Evolutionary conservation across 2,113 vertebrate genomes (phyloP), one percentile per base, ranked within the genome.

Genomic region (Catharus bicknelli): DNA sequence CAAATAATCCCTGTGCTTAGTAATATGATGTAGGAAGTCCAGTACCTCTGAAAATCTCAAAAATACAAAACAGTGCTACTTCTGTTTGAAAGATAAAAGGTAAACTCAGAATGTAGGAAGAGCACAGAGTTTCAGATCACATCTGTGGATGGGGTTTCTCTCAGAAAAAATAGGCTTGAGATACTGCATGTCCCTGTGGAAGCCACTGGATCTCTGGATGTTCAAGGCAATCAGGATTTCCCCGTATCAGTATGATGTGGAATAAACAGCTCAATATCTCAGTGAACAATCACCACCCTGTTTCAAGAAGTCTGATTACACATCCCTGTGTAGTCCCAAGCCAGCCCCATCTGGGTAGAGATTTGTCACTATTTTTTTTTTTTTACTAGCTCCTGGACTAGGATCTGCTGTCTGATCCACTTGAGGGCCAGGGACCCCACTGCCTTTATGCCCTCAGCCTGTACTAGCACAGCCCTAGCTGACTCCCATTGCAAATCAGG

Each of bases 211-310:
- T 43, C 38, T 82, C 54, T 2, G 2, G 54, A 48, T 3, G 29
- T 26, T 50, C 40, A 50, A 80, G 34, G 66, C 38, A 36, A 54
- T 43, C 73, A 79, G 69, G 80, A 90, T 45, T 34, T 36, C 50
- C 61, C 36, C 0, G 0, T 45, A 32, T 32, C 43, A 59, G 16
- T 17, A 21, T 2, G 29, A 75, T 0, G 0, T 17, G 32, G 14
- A 80, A 79, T 6, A 8, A 88, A 76, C 54, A 55, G 61, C n/a
- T 32, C 61, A 27, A 2, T 29, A 72, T 48, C 80, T 67, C 83
- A 61, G 34, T 30, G 63, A 67, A 43, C 21, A 64, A 63, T 86
- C 76, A 83, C 30, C 45, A 57, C 57, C 62, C 58, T 54, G 9
- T 4, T 63, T 57, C 69, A 57, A 79, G 45, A 67, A 84, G 16